phyloP scores from a whole-genome alignment of 1,140 invertebrate species.

The Stenopsyche tienmushanensis region DNA sequence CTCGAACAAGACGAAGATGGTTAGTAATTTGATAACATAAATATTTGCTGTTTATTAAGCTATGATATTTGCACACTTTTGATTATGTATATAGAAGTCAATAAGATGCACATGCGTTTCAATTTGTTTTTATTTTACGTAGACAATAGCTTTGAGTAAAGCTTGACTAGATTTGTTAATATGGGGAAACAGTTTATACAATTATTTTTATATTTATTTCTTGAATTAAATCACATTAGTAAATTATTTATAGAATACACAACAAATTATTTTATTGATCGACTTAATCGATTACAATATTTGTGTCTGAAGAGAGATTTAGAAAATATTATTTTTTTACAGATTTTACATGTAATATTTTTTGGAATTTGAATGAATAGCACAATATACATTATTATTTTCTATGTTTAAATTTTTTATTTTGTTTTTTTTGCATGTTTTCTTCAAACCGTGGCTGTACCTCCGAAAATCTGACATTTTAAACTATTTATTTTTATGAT shows the following conservation, averaged over 20 bases:
- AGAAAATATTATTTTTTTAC: no score
- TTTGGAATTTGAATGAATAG: no score
- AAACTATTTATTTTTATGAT: conserved; percentile 1
- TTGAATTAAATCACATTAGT: background rate
- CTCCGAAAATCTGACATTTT: background rate
- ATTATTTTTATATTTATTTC: background rate
- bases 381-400: no score
- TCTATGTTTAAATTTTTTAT: conserved; percentile 18
- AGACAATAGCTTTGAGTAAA: no score
- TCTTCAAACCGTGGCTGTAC: conserved; percentile 20
- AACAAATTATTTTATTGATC: no score
- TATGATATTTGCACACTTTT: background rate
- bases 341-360: no score
- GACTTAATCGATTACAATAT: no score
- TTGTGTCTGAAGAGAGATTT: background rate
- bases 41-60: background rate
- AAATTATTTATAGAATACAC: no score
- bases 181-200: background rate
- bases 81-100: background rate
- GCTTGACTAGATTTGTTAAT: no score
- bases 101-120: no score
- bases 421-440: conserved; percentile 38
- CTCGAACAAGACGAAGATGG: conserved; percentile 57
- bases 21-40: conserved; percentile 40
- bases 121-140: no score